Base-by-base conservation (phyloP, 2,888 invertebrate species). In the Ommatoiulus sabulosus region DNA sequence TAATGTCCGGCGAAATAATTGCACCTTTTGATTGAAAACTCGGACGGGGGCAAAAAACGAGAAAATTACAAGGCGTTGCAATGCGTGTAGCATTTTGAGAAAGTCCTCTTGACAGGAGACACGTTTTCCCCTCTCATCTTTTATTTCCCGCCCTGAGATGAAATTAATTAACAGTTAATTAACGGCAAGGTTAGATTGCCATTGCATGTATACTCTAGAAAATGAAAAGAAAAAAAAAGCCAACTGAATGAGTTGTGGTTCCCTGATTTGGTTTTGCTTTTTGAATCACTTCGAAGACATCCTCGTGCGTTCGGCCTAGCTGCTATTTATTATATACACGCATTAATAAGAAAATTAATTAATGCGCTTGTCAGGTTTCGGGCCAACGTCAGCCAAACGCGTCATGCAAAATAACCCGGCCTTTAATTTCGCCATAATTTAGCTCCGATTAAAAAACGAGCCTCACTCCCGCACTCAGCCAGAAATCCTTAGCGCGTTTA, bases 101-200 rank as follows among this genome's bases (percentile, higher is more conserved):
- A 72, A 72, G 72, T 72, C 72, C 72, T 20, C n/a, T n/a, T 72
- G 72, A 72, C 72, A 72, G 72, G 72, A 72, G 72, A 24, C 72
- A 72, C 72, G 72, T 72, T 72, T 72, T n/a, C 72, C 72, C 24
- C 72, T 72, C 72, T 72, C 24, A 72, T 72, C 72, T 72, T 72
- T 72, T 72, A 72, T 72, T 72, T 72, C 72, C 72, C 72, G 72
- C 72, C 72, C 72, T 72, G 72, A 72, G 72, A 72, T 24, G 72
- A 72, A 72, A 72, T 72, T 72, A 72, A 72, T 72, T 72, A 72
- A 72, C 72, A 72, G 72, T 72, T 72, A 72, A 72, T 72, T 72
- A 72, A 72, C 72, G 72, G 72, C 72, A 8, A 72, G 72, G 72
- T 72, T 72, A 72, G 72, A 24, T 24, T 72, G 72, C 72, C 72